phyloP scores from a whole-genome alignment of 2,113 vertebrate species.

The Ahaetulla prasina region DNA sequence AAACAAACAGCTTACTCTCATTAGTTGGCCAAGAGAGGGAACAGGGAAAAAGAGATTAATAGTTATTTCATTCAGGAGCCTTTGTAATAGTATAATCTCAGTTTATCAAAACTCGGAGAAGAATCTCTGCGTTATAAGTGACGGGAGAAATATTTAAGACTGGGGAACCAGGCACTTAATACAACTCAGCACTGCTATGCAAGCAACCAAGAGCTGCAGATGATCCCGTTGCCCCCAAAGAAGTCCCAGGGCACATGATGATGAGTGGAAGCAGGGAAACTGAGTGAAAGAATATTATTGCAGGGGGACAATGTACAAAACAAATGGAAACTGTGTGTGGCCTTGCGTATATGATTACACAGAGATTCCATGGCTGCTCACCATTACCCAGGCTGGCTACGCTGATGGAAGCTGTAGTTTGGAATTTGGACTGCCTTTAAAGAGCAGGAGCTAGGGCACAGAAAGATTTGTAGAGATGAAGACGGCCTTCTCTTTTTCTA shows the following conservation, averaged over 20 bases:
- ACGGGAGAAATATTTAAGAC: not conserved
- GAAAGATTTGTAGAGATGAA: not conserved
- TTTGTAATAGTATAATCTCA: not conserved
- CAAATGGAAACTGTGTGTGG: not conserved
- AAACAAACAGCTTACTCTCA: not conserved
- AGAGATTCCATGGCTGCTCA: not conserved
- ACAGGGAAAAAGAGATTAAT: not conserved
- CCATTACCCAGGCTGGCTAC: not conserved
- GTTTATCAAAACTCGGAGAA: not conserved
- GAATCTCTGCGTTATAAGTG: not conserved
- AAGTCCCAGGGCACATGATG: not conserved
- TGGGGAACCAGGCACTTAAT: not conserved
- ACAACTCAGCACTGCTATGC: not conserved
- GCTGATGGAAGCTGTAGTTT: not conserved
- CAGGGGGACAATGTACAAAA: not conserved
- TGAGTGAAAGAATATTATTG: not conserved
- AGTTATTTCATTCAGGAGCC: not conserved
- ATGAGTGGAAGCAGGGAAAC: not conserved
- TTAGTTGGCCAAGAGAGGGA: not conserved
- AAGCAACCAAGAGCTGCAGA: not conserved
- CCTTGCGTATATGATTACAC: not conserved
- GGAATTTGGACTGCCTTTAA: not conserved
- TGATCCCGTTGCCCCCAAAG: not conserved
- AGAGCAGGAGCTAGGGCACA: not conserved
- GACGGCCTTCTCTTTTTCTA: not conserved